A percentile compares a stretch with the other conserved stretches of the same genome.
Evolutionary conservation across 2,113 vertebrate genomes (phyloP).

Genomic region (Gymnorhina tibicen): DNA sequence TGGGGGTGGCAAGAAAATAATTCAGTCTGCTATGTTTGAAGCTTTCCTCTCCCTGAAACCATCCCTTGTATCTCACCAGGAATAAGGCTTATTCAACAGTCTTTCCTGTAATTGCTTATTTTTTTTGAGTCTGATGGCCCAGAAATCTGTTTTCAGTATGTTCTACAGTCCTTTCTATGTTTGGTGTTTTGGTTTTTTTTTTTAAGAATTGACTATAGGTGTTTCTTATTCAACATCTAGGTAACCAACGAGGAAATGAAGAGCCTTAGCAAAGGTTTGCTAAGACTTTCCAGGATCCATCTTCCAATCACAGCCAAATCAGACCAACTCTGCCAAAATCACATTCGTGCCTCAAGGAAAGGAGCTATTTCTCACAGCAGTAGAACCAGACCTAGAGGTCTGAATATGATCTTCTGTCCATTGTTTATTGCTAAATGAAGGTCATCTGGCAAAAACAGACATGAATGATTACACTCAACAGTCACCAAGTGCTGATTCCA

Average conservation of each 20-base stretch:
- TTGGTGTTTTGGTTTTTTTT: too few species aligned
- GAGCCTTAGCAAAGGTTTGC: fast-evolving
- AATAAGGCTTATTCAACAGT: not conserved
- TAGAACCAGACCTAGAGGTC: not conserved
- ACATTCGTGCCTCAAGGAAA: not conserved
- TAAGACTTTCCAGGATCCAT: not conserved
- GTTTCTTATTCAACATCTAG: not conserved
- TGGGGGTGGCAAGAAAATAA: not conserved
- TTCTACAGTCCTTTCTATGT: not conserved
- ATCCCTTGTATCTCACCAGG: not conserved
- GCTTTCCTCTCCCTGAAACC: not conserved
- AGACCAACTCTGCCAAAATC: not conserved
- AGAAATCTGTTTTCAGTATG: not conserved
- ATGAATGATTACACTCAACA: not conserved
- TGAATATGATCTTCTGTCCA: not conserved
- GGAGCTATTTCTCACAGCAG: not conserved
- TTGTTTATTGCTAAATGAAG: not conserved
- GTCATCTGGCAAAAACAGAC: not conserved
- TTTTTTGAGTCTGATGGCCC: not conserved
- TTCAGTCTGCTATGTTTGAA: not conserved
- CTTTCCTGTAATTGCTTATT: not conserved
- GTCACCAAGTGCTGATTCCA: not conserved
- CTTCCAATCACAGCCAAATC: not conserved
- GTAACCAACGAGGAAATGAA: not conserved
- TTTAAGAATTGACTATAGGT: not conserved